Conservation (phyloP, 2,888 invertebrate genomes). For the Zhengitettix transpicula region DNA sequence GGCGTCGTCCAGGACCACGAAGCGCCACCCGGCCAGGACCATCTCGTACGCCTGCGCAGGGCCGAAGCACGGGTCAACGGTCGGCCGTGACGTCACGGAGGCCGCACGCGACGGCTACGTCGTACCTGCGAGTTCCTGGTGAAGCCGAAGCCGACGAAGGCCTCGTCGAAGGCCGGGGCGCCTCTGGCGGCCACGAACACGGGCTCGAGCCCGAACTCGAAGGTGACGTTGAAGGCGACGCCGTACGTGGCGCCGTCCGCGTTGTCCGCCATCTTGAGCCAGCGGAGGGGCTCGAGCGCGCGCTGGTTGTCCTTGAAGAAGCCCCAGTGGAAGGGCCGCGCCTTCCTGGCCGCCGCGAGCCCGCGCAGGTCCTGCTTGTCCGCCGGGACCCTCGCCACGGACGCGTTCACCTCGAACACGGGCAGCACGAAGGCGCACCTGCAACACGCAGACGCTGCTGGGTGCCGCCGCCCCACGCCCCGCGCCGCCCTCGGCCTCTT, state of each 20-base stretch:
- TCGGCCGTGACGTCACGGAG: too few species aligned
- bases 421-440: background rate
- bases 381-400: background rate
- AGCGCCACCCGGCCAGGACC: conserved; percentile 21
- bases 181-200: background rate
- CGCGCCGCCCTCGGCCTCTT: too few species aligned
- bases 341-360: background rate
- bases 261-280: background rate
- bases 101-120: too few species aligned
- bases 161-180: background rate
- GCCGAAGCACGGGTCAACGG: background rate
- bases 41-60: conserved; percentile 22
- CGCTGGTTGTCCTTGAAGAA: background rate
- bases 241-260: background rate
- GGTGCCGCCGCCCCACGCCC: too few species aligned
- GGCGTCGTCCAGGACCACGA: conserved; percentile 23
- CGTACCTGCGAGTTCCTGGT: background rate
- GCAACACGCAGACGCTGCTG: too few species aligned
- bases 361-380: background rate
- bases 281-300: background rate
- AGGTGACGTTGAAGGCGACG: background rate
- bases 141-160: background rate
- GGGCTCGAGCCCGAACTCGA: background rate
- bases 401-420: background rate
- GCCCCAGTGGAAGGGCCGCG: background rate